Conservation (phyloP, 2,888 invertebrate species). For the Pogonocherus hispidulus region DNA sequence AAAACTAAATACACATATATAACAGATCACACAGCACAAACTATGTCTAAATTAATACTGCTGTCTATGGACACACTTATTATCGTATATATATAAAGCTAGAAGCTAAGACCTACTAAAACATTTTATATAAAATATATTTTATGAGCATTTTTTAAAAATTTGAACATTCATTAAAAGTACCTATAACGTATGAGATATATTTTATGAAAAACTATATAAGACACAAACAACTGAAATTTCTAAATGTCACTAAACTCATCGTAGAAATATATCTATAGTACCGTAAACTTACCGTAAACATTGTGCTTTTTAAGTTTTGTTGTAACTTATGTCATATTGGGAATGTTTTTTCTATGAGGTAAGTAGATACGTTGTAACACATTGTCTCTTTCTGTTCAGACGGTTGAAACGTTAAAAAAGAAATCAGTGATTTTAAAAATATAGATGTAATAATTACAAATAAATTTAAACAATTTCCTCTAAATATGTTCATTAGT, state of each 20-base stretch:
- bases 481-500: too few relatives aligned
- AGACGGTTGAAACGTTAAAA: too few relatives aligned
- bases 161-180: constrained; percentile 48
- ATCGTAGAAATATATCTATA: background rate
- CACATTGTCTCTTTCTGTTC: too few relatives aligned
- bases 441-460: too few relatives aligned
- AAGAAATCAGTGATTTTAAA: too few relatives aligned
- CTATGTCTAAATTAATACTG: constrained; percentile 40
- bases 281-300: background rate
- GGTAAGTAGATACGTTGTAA: too few relatives aligned
- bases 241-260: background rate
- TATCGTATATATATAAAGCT: constrained; percentile 36
- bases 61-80: constrained; percentile 39
- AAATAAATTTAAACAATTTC: too few relatives aligned
- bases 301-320: background rate
- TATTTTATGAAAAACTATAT: constrained; percentile 4
- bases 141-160: constrained; percentile 53
- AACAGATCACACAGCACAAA: constrained; percentile 38
- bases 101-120: constrained; percentile 54
- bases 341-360: too few relatives aligned
- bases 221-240: background rate
- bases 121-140: constrained; percentile 58
- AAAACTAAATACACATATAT: constrained; percentile 49
- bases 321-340: background rate
- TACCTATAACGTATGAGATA: constrained; percentile 28